Evolutionary conservation across 2,888 invertebrate species (phyloP), one percentile per base, ranked within the genome.

Genomic region (Machimus rusticus): DNA sequence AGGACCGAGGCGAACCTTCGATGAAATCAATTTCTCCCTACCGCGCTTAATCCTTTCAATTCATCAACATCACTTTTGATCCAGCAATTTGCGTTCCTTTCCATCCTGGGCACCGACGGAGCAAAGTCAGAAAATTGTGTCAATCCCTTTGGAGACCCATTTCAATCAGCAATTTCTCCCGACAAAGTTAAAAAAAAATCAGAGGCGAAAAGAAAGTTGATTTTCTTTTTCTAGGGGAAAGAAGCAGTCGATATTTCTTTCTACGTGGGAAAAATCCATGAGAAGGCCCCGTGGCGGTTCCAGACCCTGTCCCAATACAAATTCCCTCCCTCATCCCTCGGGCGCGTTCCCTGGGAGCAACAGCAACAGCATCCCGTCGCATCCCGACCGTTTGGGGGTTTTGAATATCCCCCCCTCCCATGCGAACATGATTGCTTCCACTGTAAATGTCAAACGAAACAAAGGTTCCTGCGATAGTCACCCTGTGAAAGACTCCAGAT

Each of bases 361-460:
- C 77, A 19, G 19, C 77, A 23, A 19, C 43, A 76, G 46, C 28
- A 31, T 16, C 46, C 14, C 39, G 86, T 14, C 34, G 19, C 34
- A 37, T 19, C 28, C 78, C n/a, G 43, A 19, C 12, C 28, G 23
- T 46, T 34, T 46, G 43, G 37, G 9, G 9, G n/a, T 46, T 28
- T 78, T 39, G 39, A 87, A 87, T 82, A 87, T 79, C 37, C 43
- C 2, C 43, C 43, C 43, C 2, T 16, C 43, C 43, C 81, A 57
- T 23, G 74, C 14, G 81, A 81, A 81, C 87, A 66, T 81, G 87
- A 87, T 87, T 87, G 87, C 87, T 79, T 87, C 66, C 66, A 79
- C 34, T 81, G 87, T 87, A 87, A 81, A 87, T 87, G 87, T 87
- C 87, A 87, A 66, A 87, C 51, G 74, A 87, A 87, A 87, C 78